Percentiles rank a stretch among this genome's conserved stretches.
phyloP scores from a whole-genome alignment of 2,888 invertebrate species.

The Nematopogon swammerdamellus region DNA sequence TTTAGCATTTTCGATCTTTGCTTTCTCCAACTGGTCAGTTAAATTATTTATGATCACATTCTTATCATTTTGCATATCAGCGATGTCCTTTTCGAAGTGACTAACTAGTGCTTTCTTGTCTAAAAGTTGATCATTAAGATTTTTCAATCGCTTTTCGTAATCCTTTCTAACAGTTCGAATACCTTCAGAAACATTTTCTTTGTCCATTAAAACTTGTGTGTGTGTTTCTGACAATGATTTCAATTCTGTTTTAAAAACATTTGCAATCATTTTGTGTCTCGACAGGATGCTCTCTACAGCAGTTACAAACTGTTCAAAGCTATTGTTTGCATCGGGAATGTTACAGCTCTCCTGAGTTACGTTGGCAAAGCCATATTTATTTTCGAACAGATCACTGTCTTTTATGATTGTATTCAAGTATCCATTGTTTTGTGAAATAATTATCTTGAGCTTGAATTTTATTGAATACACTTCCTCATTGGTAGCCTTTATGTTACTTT shows the following conservation, averaged over 20 bases:
- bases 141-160: neutral
- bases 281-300: neutral
- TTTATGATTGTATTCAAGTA: neutral
- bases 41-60: neutral
- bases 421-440: neutral
- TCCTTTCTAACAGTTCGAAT: neutral
- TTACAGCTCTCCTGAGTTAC: neutral
- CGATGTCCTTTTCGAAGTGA: neutral
- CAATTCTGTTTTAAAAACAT: neutral
- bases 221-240: neutral
- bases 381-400: neutral
- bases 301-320: neutral
- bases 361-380: neutral
- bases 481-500: neutral
- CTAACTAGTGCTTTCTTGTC: neutral
- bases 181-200: neutral
- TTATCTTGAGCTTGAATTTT: neutral
- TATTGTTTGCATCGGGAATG: neutral
- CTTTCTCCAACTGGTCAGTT: neutral
- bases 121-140: neutral
- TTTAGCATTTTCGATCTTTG: slow-evolving; percentile 8
- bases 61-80: neutral
- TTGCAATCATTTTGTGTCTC: neutral
- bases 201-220: neutral
- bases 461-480: neutral